Base-by-base conservation (phyloP, 2,113 vertebrate genomes). In the Spheniscus mendiculus region DNA sequence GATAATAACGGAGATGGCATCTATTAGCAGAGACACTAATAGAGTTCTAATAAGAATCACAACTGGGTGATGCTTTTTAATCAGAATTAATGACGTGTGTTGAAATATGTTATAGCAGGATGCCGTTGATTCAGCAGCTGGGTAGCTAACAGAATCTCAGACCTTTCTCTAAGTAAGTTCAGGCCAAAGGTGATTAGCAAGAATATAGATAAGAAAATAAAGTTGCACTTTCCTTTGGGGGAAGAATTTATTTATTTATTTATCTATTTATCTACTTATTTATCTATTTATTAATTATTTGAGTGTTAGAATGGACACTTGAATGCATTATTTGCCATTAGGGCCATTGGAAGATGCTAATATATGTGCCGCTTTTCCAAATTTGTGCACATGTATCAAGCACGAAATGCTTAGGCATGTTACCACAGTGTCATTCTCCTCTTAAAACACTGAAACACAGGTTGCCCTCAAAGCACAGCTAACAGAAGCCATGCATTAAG, bases 21-120 rank as follows among this genome's bases (percentile, higher is more conserved):
- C 84, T 94, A 91, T 96, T 95, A 97, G 84, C 70, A 93, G 78
- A 93, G 87, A 87, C 73, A 55, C 78, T 94, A 95, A 94, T 90
- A 93, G 91, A 90, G 62, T 79, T 94, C 91, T 95, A 96, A 93
- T 91, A 96, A 94, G 91, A 96, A 94, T 97, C 96, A 95, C 78
- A 90, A 94, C 82, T 94, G 84, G 74, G 83, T 96, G 96, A 91
- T 90, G 71, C 63, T 83, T 96, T 93, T 90, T 90, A 97, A 94
- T 96, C 94, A 95, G 82, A 94, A 94, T 83, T 95, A 96, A 96
- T 97, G 85, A 66, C 0, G 3, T 89, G 79, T 90, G 32, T 93
- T 96, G 67, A 93, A 93, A 91, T 93, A 62, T 9, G 26, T 85
- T 94, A 49, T 70, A 90, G 59, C 50, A 85, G 55, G 67, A 83